Conservation (phyloP, 2,888 invertebrate genomes). For the Agrochola macilenta region DNA sequence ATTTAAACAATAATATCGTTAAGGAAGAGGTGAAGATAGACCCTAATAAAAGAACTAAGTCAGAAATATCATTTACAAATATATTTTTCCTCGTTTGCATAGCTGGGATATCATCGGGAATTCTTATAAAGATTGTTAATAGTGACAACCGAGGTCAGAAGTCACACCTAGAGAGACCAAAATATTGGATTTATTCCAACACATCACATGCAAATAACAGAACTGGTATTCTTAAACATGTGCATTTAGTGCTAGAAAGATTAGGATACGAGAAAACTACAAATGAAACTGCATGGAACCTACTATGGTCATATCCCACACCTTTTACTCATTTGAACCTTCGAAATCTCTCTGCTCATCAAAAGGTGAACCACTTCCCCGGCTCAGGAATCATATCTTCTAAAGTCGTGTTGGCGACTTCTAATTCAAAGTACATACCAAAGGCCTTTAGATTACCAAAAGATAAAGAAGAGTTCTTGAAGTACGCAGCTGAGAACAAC, state of each 20-base stretch:
- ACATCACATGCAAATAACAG: conserved; percentile 88
- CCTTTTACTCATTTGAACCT: conserved; percentile 92
- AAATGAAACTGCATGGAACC: conserved; percentile 93
- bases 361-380: conserved; percentile 98
- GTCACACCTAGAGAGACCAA: conserved; percentile 60
- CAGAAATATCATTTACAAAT: conserved; percentile 68
- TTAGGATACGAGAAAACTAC: conserved; percentile 93
- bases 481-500: conserved; percentile 92
- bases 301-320: conserved; percentile 98
- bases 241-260: conserved; percentile 94
- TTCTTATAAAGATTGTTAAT: conserved; percentile 79
- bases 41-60: conserved; percentile 11
- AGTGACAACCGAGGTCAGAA: conserved; percentile 73
- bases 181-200: conserved; percentile 91
- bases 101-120: conserved; percentile 79
- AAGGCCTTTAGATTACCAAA: conserved; percentile 96
- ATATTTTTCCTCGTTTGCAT: conserved; percentile 82
- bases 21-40: conserved; percentile 52
- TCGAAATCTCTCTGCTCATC: conserved; percentile 92
- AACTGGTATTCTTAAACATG: conserved; percentile 94
- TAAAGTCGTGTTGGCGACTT: conserved; percentile 96
- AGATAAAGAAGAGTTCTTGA: conserved; percentile 92
- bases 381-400: conserved; percentile 98
- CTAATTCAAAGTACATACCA: conserved; percentile 95
- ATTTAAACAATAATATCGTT: conserved; percentile 29